Percentiles rank a stretch among this genome's conserved stretches.
These are phyloP conservation scores for Scotopteryx bipunctaria DNA, from an alignment of 2,888 invertebrate species.

Conservation along the genomic window DNA sequence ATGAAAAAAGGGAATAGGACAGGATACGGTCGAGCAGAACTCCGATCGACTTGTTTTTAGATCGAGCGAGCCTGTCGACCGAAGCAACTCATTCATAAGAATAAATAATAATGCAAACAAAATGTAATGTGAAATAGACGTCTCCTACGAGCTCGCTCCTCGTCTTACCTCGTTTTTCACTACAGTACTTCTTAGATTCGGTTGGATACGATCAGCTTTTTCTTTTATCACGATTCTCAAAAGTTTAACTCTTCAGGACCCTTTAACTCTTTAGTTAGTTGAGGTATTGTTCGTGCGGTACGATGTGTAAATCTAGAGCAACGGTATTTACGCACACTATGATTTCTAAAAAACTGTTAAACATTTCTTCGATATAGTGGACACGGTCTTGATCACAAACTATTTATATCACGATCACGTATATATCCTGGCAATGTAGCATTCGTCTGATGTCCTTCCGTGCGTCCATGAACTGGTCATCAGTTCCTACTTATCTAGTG, in stretches of 20 bases:
- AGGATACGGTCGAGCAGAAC: slow-evolving; percentile 36
- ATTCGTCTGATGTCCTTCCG: no score
- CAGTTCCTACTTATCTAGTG: no score
- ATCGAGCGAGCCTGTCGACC: slow-evolving; percentile 38
- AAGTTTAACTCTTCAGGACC: no score
- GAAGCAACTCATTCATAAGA: slow-evolving; percentile 60
- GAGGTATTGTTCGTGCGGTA: slow-evolving; percentile 1
- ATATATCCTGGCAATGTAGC: no score
- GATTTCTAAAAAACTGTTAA: no score
- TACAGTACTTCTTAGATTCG: slow-evolving; percentile 1
- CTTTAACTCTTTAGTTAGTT: neutral
- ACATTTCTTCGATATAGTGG: no score
- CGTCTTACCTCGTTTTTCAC: slow-evolving; percentile 8
- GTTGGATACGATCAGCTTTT: neutral
- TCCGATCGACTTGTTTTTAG: neutral
- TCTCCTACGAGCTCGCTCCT: slow-evolving; percentile 24
- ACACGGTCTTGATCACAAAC: no score
- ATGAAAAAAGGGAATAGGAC: slow-evolving; percentile 26
- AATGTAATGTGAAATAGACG: slow-evolving; percentile 60
- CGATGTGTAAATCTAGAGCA: no score
- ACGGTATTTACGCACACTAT: no score
- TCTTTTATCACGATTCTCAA: neutral
- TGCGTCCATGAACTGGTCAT: no score
- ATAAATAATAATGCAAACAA: slow-evolving; percentile 66
- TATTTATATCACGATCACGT: no score